Evolutionary conservation across 2,888 invertebrate species (phyloP), one percentile per base, ranked within the genome.

Genomic region (Chirona hameri): DNA sequence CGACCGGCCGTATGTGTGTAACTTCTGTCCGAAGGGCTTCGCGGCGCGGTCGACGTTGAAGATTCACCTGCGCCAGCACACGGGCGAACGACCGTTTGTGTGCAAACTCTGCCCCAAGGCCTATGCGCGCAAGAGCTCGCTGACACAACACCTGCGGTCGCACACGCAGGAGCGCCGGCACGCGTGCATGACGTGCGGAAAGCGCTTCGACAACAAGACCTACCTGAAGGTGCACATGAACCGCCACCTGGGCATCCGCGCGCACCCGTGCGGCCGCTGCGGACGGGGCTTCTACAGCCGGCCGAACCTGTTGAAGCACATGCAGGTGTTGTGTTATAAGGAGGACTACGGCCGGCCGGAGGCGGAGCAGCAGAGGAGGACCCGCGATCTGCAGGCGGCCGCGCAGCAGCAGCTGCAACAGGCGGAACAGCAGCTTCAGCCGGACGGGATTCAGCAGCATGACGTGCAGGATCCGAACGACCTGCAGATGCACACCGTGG

Each of bases 51-150:
- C 52, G 27, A 55, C 48, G 80, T 52, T 80, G 27, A n/a, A 29
- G 1, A 52, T 80, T 15, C 80, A 80, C 80, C 18, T 80, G 52
- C 80, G 80, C 21, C 80, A 80, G 80, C 80, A 80, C 80, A 80
- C 80, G 15, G 80, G 80, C n/a, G 52, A 52, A 27, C 80, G 80
- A n/a, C 80, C 80, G 80, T 80, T 80, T 52, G 80, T 15, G 14
- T 80, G 80, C 29, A n/a, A 55, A 29, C 27, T 52, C 5, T 80
- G 80, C 29, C 27, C 27, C 80, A 80, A 80, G 52, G 2, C 48
- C 18, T 80, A 80, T 29, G 29, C 80, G 15, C 48, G 80, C 29
- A 48, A 55, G 52, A 55, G 80, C 52, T 80, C 80, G 48, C 52
- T 80, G 27, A 80, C 80, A 9, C 48, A 80, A 52, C 80, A 80